Evolutionary conservation across 2,797 vertebrate genomes (phyloP).

Genomic region (Malacoctenus gilli): DNA sequence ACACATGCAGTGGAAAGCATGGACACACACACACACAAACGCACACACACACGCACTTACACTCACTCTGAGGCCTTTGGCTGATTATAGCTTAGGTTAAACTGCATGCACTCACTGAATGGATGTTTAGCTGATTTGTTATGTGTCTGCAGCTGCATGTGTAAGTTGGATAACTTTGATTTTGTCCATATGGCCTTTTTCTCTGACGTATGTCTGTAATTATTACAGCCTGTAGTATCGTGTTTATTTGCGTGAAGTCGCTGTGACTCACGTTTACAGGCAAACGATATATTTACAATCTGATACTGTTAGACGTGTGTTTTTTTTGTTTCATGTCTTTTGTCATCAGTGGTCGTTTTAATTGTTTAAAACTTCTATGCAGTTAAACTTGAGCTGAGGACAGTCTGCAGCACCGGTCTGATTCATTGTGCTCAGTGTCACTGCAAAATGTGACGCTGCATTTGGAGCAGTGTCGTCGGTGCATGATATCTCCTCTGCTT

Average conservation of each 20-base stretch:
- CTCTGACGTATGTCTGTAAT: no score
- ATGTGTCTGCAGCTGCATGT: slow-evolving; percentile 29
- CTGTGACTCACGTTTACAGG: no score
- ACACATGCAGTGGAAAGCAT: slow-evolving; percentile 39
- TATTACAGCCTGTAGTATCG: no score
- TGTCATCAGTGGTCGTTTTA: no score
- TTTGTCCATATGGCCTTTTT: no score
- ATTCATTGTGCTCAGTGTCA: not conserved
- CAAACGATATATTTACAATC: no score
- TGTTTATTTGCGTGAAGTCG: no score
- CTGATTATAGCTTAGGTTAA: slow-evolving; percentile 64
- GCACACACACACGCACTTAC: slow-evolving; percentile 1
- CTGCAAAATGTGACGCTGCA: slow-evolving; percentile 10
- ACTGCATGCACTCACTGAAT: slow-evolving; percentile 40
- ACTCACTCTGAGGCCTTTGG: slow-evolving; percentile 43
- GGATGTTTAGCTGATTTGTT: no score
- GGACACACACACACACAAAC: slow-evolving; percentile 15
- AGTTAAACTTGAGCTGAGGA: slow-evolving; percentile 1
- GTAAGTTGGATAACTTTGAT: no score
- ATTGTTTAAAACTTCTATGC: not conserved
- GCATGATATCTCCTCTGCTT: slow-evolving; percentile 22
- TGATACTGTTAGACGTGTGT: no score
- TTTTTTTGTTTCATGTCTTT: no score
- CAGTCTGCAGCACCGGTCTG: slow-evolving; percentile 4
- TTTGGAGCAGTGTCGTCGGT: slow-evolving; percentile 26